Base-by-base conservation (phyloP, 2,888 invertebrate species). In the Ceramica pisi region DNA sequence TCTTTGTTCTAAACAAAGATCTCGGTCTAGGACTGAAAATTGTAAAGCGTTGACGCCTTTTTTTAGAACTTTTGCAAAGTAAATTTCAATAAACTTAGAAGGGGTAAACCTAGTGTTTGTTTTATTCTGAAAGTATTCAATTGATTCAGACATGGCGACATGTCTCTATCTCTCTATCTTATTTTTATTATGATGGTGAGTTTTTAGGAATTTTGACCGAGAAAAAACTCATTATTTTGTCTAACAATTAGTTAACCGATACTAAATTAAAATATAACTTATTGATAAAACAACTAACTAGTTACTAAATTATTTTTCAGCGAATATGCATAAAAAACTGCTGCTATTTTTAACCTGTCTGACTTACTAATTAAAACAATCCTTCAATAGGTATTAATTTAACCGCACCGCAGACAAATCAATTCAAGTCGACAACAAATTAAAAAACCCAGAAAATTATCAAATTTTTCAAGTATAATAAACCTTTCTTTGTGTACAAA, bases 1-100 rank as follows among this genome's bases (percentile, higher is more conserved):
- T 71, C 84, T 89, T 89, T 89, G 88, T 89, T 87, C 85, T 31
- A 31, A 31, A 31, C 31, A 31, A 31, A 31, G 76, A 67, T 55
- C 68, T 73, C 57, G 21, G 68, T 82, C 78, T 78, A 72, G 41
- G 62, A 55, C 59, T 66, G 68, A 63, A 70, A 55, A 53, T 55
- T 53, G 63, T 41, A 12, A 72, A 77, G 71, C 31, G 67, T 78
- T 61, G 62, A 66, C 67, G 66, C 67, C 75, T 77, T 65, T 76
- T 82, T 74, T 74, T 53, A 19, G 68, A 44, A 63, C 66, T 62
- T 64, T 57, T 31, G 38, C 41, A 71, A 75, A 81, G 80, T 75
- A 64, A 73, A 74, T 82, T 72, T 78, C 65, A 79, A 78, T 75
- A 69, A 61, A 64, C 51, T 61, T 61, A 48, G 23, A 62, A 44